Evolutionary conservation across 92 coral and sea anemone genomes (phyloP), one percentile per base, ranked within the genome.

Genomic region (Plumapathes pennacea): DNA sequence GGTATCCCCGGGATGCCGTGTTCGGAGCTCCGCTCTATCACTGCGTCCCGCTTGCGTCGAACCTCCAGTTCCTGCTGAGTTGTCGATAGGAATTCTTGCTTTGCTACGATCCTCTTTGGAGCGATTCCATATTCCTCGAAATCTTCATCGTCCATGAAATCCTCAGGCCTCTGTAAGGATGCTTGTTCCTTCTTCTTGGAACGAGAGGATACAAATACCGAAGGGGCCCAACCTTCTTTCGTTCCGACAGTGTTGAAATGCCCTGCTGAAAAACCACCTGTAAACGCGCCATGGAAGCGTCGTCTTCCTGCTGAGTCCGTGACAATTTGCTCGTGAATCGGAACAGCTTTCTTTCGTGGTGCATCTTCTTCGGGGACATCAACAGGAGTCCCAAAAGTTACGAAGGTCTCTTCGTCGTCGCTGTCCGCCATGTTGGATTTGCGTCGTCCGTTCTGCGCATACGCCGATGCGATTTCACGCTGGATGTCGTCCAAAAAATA

Each of bases 221-320:
- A 76, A 12, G 96, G 99, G 7, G 67, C 64, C 99, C 99, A 94
- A 50, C 99, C 99, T 46, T 94, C 95, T 58, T 94, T 94, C 31
- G 96, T 94, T 3, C 90, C 96, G 3, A 94, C 99, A 11, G 99
- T 68, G 90, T 94, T 94, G 60, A 94, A 94, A 81, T 94, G 89
- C 5, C 99, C 99, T 8, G 99, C 99, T 14, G 99, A 94, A 84
- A 94, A 94, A 1, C 99, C 99, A 4, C 99, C 99, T 4, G 99
- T 84, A 43, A 94, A 94, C 3, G 99, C 99, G 57, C 99, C 99
- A 84, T 94, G 99, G 54, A 94, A 94, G 58, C 99, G 81, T 31
- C 99, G 75, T 57, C 99, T 58, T 10, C 99, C 99, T 34, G 80
- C 84, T 25, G 66, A 32, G 64, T 94, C 99, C 33, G 99, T 94